These are phyloP conservation scores for Todus mexicanus DNA, from an alignment of 2,797 vertebrate species.

Conservation along the genomic window DNA sequence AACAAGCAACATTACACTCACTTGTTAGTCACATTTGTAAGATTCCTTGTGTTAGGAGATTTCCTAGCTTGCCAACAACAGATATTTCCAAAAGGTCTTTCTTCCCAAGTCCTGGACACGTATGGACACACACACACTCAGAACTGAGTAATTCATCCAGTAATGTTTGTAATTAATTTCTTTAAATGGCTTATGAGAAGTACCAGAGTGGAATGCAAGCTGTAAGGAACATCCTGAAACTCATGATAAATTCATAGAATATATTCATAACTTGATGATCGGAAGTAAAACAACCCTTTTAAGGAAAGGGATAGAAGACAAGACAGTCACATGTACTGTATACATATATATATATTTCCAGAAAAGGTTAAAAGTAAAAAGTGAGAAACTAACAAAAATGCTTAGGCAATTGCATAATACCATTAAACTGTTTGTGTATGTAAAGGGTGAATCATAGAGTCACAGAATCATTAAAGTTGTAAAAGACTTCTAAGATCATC, in stretches of 20 bases:
- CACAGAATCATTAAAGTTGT: too few relatives aligned
- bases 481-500: too few relatives aligned
- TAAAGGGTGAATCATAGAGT: not conserved
- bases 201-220: not conserved
- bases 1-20: not conserved
- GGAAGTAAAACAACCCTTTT: not conserved
- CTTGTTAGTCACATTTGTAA: conserved; percentile 43
- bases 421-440: not conserved
- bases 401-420: not conserved
- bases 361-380: conserved; percentile 33
- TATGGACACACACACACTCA: not conserved
- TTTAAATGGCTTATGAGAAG: conserved; percentile 9
- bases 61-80: conserved; percentile 11
- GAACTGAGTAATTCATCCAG: conserved; percentile 30
- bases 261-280: not conserved
- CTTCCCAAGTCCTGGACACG: not conserved
- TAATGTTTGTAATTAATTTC: conserved; percentile 46
- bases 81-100: conserved; percentile 31
- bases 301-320: not conserved
- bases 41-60: not conserved
- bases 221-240: not conserved
- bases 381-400: not conserved
- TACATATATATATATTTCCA: conserved; percentile 23
- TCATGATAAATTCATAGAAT: not conserved
- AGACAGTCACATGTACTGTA: not conserved